These are phyloP conservation scores for Etheostoma spectabile DNA, from an alignment of 2,113 vertebrate genomes.

Conservation along the genomic window DNA sequence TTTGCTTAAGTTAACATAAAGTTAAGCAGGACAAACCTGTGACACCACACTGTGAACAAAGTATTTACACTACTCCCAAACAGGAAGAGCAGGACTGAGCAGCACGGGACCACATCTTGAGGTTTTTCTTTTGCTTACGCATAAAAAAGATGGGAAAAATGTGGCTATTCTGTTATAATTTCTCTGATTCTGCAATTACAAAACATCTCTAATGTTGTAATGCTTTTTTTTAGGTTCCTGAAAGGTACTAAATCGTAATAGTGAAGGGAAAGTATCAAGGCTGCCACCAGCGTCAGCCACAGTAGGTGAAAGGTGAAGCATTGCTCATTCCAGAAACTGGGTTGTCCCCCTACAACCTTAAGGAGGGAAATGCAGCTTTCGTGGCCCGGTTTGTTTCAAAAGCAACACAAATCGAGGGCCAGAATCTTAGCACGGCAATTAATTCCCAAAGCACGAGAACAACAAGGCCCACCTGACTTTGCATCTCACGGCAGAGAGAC, in stretches of 20 bases:
- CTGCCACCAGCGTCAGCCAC: slow-evolving; percentile 1
- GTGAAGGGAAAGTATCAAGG: background rate
- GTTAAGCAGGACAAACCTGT: slow-evolving; percentile 41
- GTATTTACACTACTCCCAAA: slow-evolving; percentile 32
- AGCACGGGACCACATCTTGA: background rate
- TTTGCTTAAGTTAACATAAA: background rate
- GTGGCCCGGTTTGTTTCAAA: background rate
- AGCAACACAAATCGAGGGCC: background rate
- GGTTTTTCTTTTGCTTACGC: too few relatives aligned
- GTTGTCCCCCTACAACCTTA: slow-evolving; percentile 7
- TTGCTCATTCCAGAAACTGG: slow-evolving; percentile 26
- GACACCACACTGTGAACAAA: background rate
- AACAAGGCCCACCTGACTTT: slow-evolving; percentile 11
- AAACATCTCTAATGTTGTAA: background rate
- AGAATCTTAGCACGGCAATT: background rate
- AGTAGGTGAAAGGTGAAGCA: slow-evolving; percentile 65
- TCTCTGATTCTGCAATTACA: background rate
- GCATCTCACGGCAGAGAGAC: background rate
- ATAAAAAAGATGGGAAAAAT: background rate
- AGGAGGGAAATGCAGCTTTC: background rate
- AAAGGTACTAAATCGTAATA: background rate
- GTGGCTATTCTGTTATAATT: background rate
- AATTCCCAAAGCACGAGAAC: background rate
- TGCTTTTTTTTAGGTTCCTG: background rate
- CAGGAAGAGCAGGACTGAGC: slow-evolving; percentile 32